Evolutionary conservation across 2,888 invertebrate genomes (phyloP).

Genomic region (Synergus laeviventris): DNA sequence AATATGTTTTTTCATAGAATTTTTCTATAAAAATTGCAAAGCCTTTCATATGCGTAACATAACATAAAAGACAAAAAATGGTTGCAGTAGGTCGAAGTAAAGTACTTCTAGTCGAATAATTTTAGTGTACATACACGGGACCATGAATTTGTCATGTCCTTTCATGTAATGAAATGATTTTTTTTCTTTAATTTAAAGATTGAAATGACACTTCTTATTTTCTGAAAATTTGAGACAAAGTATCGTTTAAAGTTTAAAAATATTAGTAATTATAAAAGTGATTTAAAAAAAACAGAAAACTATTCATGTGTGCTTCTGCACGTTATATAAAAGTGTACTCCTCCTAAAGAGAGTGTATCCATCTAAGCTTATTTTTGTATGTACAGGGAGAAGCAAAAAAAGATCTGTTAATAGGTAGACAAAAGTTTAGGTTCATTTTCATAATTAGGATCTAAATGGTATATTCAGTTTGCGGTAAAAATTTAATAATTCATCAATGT

Average conservation of each 20-base stretch:
- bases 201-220: not conserved
- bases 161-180: slow-evolving; percentile 25
- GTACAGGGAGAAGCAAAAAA: not conserved
- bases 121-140: slow-evolving; percentile 66
- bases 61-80: slow-evolving; percentile 1
- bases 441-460: not conserved
- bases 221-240: not conserved
- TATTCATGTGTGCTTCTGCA: slow-evolving; percentile 32
- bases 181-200: slow-evolving; percentile 45
- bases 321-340: slow-evolving; percentile 9
- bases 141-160: slow-evolving; percentile 69
- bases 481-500: not conserved
- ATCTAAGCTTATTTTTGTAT: slow-evolving; percentile 30
- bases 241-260: slow-evolving; percentile 40
- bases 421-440: not conserved
- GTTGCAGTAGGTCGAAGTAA: slow-evolving; percentile 32
- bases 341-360: not conserved
- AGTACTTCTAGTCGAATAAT: slow-evolving; percentile 67
- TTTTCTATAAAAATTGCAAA: slow-evolving; percentile 57
- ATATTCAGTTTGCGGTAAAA: not conserved
- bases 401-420: not conserved
- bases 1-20: slow-evolving; percentile 65
- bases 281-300: slow-evolving; percentile 43
- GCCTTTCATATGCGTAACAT: slow-evolving; percentile 57
- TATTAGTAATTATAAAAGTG: slow-evolving; percentile 28